These are phyloP conservation scores for Helobdella robusta DNA, from an alignment of 2,888 invertebrate species.

Conservation along the genomic window DNA sequence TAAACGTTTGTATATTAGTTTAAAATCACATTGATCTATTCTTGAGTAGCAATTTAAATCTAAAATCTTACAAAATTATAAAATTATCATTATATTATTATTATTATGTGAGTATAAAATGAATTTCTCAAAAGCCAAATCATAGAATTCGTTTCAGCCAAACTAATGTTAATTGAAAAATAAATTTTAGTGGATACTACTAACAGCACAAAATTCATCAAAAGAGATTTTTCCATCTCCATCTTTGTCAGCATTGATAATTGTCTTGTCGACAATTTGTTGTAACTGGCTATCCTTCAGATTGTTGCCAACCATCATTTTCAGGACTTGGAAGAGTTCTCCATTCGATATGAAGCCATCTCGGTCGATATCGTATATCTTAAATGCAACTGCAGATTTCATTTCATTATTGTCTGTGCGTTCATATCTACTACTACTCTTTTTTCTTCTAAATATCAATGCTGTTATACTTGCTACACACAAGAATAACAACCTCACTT, in stretches of 20 bases:
- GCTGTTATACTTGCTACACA: too few relatives aligned
- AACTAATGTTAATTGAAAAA: too few relatives aligned
- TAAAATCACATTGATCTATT: too few relatives aligned
- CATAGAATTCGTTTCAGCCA: too few relatives aligned
- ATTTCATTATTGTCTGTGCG: too few relatives aligned
- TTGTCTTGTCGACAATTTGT: slow-evolving; percentile 99
- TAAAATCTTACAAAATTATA: too few relatives aligned
- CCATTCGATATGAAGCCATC: slow-evolving; percentile 99
- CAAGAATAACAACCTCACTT: too few relatives aligned
- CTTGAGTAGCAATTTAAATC: too few relatives aligned
- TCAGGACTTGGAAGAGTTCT: slow-evolving; percentile 77
- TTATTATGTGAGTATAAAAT: background rate
- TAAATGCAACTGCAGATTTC: slow-evolving; percentile 70
- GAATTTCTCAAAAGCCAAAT: background rate
- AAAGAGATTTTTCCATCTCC: slow-evolving; percentile 99
- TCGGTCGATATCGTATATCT: slow-evolving; percentile 99
- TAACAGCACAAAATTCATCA: slow-evolving; percentile 92
- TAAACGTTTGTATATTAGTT: too few relatives aligned
- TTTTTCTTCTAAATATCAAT: too few relatives aligned
- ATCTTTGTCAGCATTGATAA: slow-evolving; percentile 96
- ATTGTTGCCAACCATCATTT: slow-evolving; percentile 99
- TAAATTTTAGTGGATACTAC: too few relatives aligned
- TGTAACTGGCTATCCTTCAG: slow-evolving; percentile 98
- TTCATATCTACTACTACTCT: too few relatives aligned
- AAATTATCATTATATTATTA: background rate